Conservation (phyloP, 2,888 invertebrate genomes). For the Rhimphoctona megacephalus region DNA sequence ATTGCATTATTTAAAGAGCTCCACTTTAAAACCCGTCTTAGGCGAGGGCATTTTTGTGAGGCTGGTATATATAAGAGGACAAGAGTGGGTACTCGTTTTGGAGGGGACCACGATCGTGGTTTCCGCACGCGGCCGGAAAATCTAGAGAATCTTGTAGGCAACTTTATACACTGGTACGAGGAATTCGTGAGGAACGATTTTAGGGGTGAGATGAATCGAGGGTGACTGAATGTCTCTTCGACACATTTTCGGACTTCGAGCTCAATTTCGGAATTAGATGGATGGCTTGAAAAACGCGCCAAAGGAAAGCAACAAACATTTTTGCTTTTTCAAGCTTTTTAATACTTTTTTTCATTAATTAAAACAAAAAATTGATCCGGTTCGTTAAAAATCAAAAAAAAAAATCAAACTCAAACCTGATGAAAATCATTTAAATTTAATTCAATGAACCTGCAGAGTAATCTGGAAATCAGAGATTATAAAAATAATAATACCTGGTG, state of each 20-base stretch:
- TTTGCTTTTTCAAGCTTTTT: neutral
- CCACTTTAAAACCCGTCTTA: slow-evolving; percentile 77
- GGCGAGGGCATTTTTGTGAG: slow-evolving; percentile 60
- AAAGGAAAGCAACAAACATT: neutral
- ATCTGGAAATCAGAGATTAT: neutral
- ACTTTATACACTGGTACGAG: slow-evolving; percentile 61
- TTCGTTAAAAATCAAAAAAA: neutral
- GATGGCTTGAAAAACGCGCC: neutral
- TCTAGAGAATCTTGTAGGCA: slow-evolving; percentile 67
- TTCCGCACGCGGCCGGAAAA: slow-evolving; percentile 72
- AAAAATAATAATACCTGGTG: slow-evolving; percentile 79
- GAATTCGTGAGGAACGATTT: slow-evolving; percentile 70
- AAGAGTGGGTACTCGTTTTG: slow-evolving; percentile 68
- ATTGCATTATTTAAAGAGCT: slow-evolving; percentile 84
- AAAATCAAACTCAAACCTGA: neutral
- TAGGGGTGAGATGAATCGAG: slow-evolving; percentile 65
- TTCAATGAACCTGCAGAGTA: neutral
- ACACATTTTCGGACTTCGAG: slow-evolving; percentile 27
- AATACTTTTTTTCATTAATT: neutral
- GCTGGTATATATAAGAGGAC: slow-evolving; percentile 38
- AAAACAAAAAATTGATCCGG: neutral
- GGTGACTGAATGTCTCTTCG: slow-evolving; percentile 39
- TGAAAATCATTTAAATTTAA: neutral
- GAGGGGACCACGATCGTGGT: slow-evolving; percentile 68
- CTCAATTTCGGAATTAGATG: slow-evolving; percentile 22